Evolutionary conservation across 2,888 invertebrate species (phyloP), one percentile per base, ranked within the genome.

Genomic region (Cheilosia urbana): DNA sequence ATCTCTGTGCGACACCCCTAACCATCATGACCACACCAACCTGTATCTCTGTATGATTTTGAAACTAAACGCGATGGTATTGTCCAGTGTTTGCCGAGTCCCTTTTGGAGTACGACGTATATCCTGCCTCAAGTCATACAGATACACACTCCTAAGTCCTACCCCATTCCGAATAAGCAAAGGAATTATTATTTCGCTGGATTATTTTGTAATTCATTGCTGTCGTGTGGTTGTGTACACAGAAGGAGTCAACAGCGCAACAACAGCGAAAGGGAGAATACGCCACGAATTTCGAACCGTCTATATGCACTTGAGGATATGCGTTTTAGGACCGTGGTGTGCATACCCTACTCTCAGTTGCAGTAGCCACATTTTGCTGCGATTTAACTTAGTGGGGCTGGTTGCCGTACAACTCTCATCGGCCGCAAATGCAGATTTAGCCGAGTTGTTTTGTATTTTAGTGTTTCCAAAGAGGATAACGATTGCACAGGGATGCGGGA

Each of bases 101-200:
- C 68, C 17, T 79, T 71, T 30, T 2, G 24, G 15, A 45, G 55
- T 11, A 62, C 15, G n/a, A 7, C 6, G 4, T 7, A 7, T 7
- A 17, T 2, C n/a, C 7, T 17, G 17, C 42, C 7, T 40, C 57
- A 58, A 40, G 49, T 73, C 60, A 69, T 69, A 71, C 73, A 24
- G 24, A 24, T 2, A 79, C 17, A 30, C 30, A 2, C 2, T 9
- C 9, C 7, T 9, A 42, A 2, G 0, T 9, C 9, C 7, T 9
- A 42, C 40, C 78, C 57, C 37, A 19, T 24, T 21, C 21, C 42
- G 60, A 75, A 83, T 79, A 65, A 65, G 65, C 47, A 71, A 75
- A 75, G 65, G 75, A 79, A 84, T 84, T 84, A 84, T 80, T 80
- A 80, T 80, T 84, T 80, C 40, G 47, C 19, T 19, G 49, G 69